phyloP scores from a whole-genome alignment of 2,113 vertebrate species.

The Silurus meridionalis region DNA sequence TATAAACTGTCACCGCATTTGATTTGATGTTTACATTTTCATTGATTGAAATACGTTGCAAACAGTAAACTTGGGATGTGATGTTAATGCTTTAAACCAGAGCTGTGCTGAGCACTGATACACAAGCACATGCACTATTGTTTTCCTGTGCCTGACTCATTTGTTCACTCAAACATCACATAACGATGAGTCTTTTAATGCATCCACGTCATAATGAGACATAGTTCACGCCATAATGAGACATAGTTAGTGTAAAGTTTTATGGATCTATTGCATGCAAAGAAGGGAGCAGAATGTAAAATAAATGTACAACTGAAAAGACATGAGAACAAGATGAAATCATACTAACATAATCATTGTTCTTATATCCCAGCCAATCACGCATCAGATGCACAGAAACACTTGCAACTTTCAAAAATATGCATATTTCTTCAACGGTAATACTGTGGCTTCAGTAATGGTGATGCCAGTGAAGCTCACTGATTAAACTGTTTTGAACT shows the following conservation, averaged over 20 bases:
- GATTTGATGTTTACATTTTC: background rate
- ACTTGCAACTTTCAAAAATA: background rate
- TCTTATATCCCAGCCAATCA: background rate
- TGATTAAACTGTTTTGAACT: background rate
- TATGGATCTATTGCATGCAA: conserved; percentile 64
- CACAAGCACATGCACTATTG: background rate
- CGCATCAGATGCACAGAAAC: background rate
- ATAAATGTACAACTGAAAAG: background rate
- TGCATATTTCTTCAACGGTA: background rate
- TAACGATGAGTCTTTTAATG: background rate
- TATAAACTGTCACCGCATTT: background rate
- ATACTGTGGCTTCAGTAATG: background rate
- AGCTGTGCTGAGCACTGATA: background rate
- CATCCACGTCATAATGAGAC: conserved; percentile 33
- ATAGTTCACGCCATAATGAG: conserved; percentile 42
- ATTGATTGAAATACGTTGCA: background rate
- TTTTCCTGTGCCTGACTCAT: background rate
- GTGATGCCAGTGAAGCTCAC: background rate
- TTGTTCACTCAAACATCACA: background rate
- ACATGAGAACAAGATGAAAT: background rate
- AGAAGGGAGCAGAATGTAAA: conserved; percentile 43
- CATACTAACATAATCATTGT: background rate
- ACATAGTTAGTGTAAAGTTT: conserved; percentile 50
- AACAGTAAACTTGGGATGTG: background rate
- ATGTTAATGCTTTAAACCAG: background rate